Conservation (phyloP, 2,113 vertebrate genomes). For the Xenopus laevis region DNA sequence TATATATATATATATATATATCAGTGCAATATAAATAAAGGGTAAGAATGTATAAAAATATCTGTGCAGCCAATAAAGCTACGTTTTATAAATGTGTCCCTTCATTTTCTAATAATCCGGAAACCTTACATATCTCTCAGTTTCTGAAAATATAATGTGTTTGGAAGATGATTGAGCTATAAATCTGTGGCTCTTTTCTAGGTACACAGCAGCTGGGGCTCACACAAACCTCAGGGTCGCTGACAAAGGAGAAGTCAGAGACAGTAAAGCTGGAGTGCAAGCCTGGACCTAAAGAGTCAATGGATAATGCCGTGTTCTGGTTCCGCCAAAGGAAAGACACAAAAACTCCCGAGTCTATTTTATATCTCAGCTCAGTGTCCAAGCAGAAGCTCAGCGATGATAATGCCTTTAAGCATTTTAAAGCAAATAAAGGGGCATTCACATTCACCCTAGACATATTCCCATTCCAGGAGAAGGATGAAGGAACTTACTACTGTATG, state of each 20-base stretch:
- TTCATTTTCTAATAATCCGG: no score
- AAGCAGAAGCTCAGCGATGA: neutral
- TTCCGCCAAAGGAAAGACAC: conserved; percentile 14
- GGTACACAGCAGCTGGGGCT: conserved; percentile 8
- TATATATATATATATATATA: no score
- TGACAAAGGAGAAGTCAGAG: neutral
- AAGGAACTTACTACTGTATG: conserved; percentile 35
- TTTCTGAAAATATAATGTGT: no score
- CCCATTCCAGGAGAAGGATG: conserved; percentile 1
- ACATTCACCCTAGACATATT: neutral
- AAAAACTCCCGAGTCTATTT: conserved; percentile 10
- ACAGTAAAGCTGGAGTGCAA: neutral
- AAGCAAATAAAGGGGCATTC: neutral
- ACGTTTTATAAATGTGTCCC: no score
- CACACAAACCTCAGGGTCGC: neutral
- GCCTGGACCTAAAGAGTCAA: neutral
- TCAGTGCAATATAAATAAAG: no score
- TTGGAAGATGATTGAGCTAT: no score
- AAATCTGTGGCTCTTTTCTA: neutral
- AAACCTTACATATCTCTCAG: no score
- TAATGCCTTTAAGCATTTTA: neutral
- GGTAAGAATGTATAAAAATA: no score
- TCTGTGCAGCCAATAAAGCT: no score
- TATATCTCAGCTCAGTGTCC: neutral
- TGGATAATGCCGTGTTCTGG: conserved; percentile 18